These are phyloP conservation scores for Dromococcyx pavoninus DNA, from an alignment of 2,797 vertebrate species.

Conservation along the genomic window DNA sequence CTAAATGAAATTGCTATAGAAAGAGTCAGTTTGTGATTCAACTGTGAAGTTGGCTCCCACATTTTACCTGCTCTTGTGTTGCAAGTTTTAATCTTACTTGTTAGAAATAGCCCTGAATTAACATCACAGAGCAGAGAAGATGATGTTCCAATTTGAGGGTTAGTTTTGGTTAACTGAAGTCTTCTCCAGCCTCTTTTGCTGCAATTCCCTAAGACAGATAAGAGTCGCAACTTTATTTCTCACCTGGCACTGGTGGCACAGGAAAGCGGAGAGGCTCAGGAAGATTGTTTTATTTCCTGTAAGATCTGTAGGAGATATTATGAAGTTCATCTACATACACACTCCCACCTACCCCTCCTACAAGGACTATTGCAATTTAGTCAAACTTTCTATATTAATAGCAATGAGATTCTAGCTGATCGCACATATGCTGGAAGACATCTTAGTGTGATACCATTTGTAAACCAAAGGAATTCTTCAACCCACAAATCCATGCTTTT, in stretches of 20 bases:
- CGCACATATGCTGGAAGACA: background rate
- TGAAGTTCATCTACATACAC: background rate
- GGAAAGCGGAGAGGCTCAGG: background rate
- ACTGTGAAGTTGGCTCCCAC: accelerated
- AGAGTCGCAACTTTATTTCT: background rate
- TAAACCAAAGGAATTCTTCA: background rate
- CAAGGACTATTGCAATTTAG: background rate
- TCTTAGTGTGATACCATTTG: background rate
- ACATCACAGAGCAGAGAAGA: background rate
- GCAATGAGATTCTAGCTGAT: background rate
- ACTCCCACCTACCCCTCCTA: background rate
- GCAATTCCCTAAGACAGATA: background rate
- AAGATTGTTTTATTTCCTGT: background rate
- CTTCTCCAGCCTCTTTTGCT: background rate
- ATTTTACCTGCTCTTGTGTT: background rate
- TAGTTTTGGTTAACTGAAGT: background rate
- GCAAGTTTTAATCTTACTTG: background rate
- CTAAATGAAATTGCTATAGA: background rate
- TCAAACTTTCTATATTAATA: background rate
- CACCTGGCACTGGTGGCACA: background rate
- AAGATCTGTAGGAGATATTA: background rate
- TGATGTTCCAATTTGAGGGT: background rate
- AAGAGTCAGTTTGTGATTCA: background rate
- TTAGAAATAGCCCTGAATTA: background rate
- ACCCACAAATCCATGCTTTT: background rate